These are phyloP conservation scores for Pteropus rufus DNA, from an alignment of 2,797 vertebrate genomes.

Conservation along the genomic window DNA sequence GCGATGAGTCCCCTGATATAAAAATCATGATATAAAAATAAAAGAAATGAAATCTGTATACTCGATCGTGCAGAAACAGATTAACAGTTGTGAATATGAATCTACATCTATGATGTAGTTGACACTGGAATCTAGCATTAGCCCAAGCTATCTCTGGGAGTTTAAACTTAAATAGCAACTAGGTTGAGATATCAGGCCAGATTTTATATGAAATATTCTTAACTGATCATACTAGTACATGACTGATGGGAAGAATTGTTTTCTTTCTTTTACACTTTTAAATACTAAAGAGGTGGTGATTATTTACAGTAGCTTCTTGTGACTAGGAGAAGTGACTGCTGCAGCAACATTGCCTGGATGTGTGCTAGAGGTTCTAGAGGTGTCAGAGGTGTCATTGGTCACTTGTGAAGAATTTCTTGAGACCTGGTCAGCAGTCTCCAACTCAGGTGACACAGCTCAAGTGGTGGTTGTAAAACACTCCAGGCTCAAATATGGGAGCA, in stretches of 20 bases:
- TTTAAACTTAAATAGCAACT: neutral
- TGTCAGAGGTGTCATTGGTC: neutral
- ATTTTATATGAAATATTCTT: neutral
- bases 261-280: neutral
- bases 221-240: neutral
- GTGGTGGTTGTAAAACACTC: neutral
- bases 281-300: neutral
- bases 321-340: neutral
- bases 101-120: fast-evolving
- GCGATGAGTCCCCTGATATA: neutral
- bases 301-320: neutral
- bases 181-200: neutral
- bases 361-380: neutral
- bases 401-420: neutral
- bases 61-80: neutral
- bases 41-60: neutral
- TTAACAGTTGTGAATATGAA: neutral
- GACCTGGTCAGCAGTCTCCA: neutral
- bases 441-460: neutral
- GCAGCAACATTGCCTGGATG: neutral
- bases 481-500: neutral
- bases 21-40: neutral
- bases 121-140: neutral
- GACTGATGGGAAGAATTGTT: neutral
- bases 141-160: neutral